Base-by-base conservation (phyloP, 2,888 invertebrate genomes). In the Gasteruption jaculator region DNA sequence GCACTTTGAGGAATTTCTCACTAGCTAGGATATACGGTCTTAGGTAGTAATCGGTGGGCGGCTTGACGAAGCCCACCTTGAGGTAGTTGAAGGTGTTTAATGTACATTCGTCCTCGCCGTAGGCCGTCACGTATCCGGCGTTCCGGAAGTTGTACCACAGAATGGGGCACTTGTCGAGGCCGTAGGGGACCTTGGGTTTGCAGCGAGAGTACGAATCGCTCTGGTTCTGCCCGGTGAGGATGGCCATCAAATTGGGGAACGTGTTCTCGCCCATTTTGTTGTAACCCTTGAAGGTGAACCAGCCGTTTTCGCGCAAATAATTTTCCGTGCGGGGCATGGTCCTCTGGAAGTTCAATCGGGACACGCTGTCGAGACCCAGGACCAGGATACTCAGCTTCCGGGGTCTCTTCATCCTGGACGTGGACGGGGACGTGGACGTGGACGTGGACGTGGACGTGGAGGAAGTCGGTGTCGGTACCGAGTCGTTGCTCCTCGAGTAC, bases 231-330 rank as follows among this genome's bases (percentile, higher is more conserved):
- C 92, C 93, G 0, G 86, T 82, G 10, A 88, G 73, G 30, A 86
- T 76, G 0, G 91, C 89, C 78, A 91, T 85, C 35, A 94, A 71
- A 70, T 94, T 95, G 0, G 93, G 91, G 61, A 87, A 90, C 0
- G 92, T 93, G 59, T 93, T 93, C 60, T 92, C 92, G 5, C 82
- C 90, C 46, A 88, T 79, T 79, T 89, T 79, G 50, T 77, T 78
- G 66, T 88, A 91, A 1, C 87, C 91, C 52, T 81, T 77, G 64
- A 85, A 75, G 45, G 82, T 81, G 29, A 86, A 72, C 78, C 86
- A 89, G 42, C 77, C 81, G 41, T 82, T 80, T 14, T 81, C 76
- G 31, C 79, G 72, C 22, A 93, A 73, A 62, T 81, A 83, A 11
- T 76, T 71, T 2, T 78, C 74, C 0, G 90, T 90, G 57, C 78